Conservation (phyloP, 2,797 vertebrate species). For the Pantherophis vulpinus region DNA sequence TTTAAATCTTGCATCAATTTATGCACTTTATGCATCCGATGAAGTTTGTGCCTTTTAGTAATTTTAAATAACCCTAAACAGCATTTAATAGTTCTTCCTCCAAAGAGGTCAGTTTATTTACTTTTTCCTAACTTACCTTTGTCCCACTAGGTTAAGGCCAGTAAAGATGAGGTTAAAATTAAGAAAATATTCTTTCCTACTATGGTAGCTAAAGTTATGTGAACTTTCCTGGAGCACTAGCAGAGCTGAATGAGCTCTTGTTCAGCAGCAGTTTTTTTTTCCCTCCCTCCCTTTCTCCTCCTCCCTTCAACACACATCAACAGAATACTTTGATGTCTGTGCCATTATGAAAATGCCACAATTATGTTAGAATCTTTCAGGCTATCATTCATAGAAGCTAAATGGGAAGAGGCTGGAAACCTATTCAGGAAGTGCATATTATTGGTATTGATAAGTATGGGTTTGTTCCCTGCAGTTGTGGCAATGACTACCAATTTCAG, state of each 20-base stretch:
- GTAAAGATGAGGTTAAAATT: rapidly evolving
- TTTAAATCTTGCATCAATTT: background rate
- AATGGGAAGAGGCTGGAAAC: no score
- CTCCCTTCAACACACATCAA: background rate
- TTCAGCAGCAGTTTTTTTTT: constrained; percentile 18
- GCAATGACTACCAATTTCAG: no score
- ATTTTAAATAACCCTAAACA: background rate
- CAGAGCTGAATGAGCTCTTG: constrained; percentile 53
- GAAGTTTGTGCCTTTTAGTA: background rate
- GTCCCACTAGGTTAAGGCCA: background rate
- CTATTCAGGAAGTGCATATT: no score
- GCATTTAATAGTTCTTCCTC: background rate
- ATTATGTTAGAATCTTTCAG: background rate
- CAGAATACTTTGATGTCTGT: background rate
- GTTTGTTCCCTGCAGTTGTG: no score
- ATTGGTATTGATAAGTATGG: no score
- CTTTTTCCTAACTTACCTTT: background rate
- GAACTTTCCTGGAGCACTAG: background rate
- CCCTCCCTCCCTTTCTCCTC: background rate
- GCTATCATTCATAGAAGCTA: background rate
- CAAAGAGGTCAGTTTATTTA: background rate
- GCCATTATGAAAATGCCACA: background rate
- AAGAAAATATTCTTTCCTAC: background rate
- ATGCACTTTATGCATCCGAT: background rate
- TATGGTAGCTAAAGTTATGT: background rate